These are phyloP conservation scores for Stegodyphus dumicola DNA, from an alignment of 1,140 invertebrate species.

Conservation along the genomic window DNA sequence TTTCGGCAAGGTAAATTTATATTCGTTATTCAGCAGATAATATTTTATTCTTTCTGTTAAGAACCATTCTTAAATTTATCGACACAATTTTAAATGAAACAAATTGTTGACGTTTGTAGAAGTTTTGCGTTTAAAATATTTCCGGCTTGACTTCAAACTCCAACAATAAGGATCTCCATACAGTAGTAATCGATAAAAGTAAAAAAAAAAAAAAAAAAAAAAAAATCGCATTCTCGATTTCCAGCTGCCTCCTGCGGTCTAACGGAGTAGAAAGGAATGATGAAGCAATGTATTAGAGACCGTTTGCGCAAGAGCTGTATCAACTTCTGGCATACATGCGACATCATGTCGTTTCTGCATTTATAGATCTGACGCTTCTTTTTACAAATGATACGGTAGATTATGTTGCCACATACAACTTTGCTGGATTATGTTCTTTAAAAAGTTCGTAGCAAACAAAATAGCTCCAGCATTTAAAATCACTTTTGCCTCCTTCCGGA, in stretches of 20 bases:
- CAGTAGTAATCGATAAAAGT: conserved; percentile 1
- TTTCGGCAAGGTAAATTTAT: too few species aligned
- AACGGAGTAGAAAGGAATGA: conserved; percentile 1
- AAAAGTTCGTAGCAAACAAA: too few species aligned
- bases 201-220: not conserved
- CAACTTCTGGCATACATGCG: not conserved
- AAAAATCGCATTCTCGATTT: conserved; percentile 12
- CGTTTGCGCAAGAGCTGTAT: not conserved
- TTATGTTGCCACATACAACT: not conserved
- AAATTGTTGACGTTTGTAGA: too few species aligned
- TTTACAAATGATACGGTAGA: conserved; percentile 40
- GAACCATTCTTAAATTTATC: too few species aligned
- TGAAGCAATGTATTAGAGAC: not conserved
- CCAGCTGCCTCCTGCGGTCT: not conserved
- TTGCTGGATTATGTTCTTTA: too few species aligned
- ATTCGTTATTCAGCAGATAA: too few species aligned
- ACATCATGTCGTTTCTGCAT: conserved; percentile 12
- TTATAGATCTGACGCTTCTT: conserved; percentile 10
- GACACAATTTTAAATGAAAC: too few species aligned
- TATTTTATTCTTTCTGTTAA: too few species aligned
- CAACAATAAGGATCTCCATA: not conserved
- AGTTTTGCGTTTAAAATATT: too few species aligned
- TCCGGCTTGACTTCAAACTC: not conserved
- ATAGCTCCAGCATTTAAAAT: too few species aligned
- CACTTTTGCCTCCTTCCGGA: too few species aligned